Evolutionary conservation across 2,888 invertebrate species (phyloP), one percentile per base, ranked within the genome.

Genomic region (Rotaria socialis): DNA sequence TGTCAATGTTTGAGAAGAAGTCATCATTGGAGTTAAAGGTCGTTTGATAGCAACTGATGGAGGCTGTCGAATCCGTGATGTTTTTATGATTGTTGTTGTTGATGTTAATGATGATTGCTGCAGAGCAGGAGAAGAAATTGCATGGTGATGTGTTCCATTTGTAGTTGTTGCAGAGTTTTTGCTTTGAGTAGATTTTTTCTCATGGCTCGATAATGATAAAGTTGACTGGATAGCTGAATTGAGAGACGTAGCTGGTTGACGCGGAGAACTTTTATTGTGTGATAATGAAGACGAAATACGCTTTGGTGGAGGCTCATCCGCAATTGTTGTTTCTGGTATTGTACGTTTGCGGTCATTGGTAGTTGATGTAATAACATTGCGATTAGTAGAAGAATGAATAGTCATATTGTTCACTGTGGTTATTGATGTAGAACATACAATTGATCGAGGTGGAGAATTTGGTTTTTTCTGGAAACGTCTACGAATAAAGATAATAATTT

Each of bases 401-500:
- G 4, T 16, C 6, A 35, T 19, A 67, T 67, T 16, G 7, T 35
- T 67, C 5, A 14, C 19, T 35, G 4, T 19, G 14, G 67, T 67
- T 19, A 35, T 16, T 60, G 58, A 35, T 35, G 67, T 16, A 67
- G 67, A 35, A 19, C 14, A 67, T 4, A 41, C 19, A 7, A 19
- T 16, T 67, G 35, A 27, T 67, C 35, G 67, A 67, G 67, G 35
- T 16, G 67, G 67, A 19, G 67, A 67, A 0, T 19, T 19, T 35
- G 67, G 35, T 35, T 67, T 67, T 67, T 67, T 35, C 67, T 67
- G 67, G 67, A 67, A 67, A 19, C 67, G 67, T 67, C 67, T 67
- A 67, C 3, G 2, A 60, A 27, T 8, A 27, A 11, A n/a, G 6
- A 60, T 2, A 60, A n/a, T 10, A 60, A n/a, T 3, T 22, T 55